Evolutionary conservation across 2,113 vertebrate genomes (phyloP).

Genomic region (Nanorana parkeri): DNA sequence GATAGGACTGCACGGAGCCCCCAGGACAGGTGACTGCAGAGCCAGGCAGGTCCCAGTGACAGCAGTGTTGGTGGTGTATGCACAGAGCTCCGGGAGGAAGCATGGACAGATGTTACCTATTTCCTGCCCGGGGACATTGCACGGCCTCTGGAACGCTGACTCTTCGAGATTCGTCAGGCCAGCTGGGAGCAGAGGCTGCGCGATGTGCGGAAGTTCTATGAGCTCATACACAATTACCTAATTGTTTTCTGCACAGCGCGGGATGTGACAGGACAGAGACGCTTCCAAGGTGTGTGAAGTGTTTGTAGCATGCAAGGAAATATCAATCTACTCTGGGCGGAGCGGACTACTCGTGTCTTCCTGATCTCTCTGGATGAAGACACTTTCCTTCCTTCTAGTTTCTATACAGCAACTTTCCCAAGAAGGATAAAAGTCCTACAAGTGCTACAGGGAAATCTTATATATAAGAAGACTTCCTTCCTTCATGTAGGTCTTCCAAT

Average conservation of each 20-base stretch:
- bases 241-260: neutral
- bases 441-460: no score
- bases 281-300: constrained; percentile 3
- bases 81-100: constrained; percentile 34
- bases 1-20: no score
- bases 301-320: neutral
- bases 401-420: no score
- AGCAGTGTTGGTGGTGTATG: neutral
- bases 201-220: neutral
- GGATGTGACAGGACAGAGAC: neutral
- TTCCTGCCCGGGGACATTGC: constrained; percentile 54
- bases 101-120: constrained; percentile 59
- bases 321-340: no score
- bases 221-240: neutral
- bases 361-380: no score
- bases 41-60: no score
- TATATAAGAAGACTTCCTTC: no score
- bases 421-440: no score
- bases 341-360: no score
- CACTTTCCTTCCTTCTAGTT: no score
- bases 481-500: no score
- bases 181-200: constrained; percentile 51
- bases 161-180: constrained; percentile 45
- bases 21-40: no score
- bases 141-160: constrained; percentile 54